Evolutionary conservation across 1,140 invertebrate genomes (phyloP), one percentile per base, ranked within the genome.

Genomic region (Drosophila biarmipes): DNA sequence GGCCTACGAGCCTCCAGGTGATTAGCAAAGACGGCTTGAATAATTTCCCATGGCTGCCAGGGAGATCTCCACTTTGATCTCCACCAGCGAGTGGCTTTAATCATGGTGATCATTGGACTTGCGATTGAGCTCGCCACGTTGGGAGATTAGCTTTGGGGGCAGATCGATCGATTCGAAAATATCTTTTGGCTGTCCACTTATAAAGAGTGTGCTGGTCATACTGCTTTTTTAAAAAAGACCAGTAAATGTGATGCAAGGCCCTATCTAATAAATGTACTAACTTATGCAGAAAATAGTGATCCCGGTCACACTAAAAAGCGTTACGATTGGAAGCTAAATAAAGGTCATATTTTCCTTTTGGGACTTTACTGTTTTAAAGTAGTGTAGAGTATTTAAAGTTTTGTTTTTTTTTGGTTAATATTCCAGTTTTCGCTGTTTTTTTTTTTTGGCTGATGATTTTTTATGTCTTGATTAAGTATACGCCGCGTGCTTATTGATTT

Each of bases 381-480:
- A 24, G 29, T 2, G 5, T 1, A 61, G 21, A 27, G 57, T 35
- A 61, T 11, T 8, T 12, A 8, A 17, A 4, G 6, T 21, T 56
- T 56, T 27, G 14, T 19, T 12, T 38, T 27, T 12, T 59, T 10
- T 4, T 19, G 17, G 2, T 5, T 11, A 35, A 17, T 54, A 35
- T 27, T 10, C 19, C 1, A 40, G 8, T 10, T 15, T 17, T 3
- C 8, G n/a, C 38, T 27, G 4, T 21, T 57, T 40, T 4, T 15
- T 29, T 61, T 57, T 40, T 19, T 7, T 37, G 54, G 35, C 35
- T 52, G 59, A 40, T 59, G 45, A 49, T 69, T 62, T 85, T 66
- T 68, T 81, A 86, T 82, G 82, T 82, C 78, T 87, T 79, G 61
- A 87, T 87, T 87, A 87, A 87, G 75, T 86, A 78, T 80, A 80